Evolutionary conservation across 2,888 invertebrate genomes (phyloP), one percentile per base, ranked within the genome.

Genomic region (Stratiomys singularior): DNA sequence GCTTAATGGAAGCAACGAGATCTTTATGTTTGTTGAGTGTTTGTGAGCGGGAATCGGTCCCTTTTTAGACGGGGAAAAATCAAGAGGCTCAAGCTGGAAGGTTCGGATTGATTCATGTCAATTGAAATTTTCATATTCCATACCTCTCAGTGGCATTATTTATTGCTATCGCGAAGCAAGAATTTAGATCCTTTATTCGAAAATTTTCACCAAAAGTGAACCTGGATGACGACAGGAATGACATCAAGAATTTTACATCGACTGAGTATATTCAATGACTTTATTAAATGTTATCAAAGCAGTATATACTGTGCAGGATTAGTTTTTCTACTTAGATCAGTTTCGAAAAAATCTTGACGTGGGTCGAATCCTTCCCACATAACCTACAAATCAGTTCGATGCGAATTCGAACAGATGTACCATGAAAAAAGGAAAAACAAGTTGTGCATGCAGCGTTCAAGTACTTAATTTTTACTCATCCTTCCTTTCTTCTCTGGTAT

Each of bases 1-100:
- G 71, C 71, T 52, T 72, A 72, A 72, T 72, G 71, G 52, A 72
- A 5, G 37, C 5, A 37, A 56, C 28, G 25, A 72, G 71, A 37
- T 56, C 56, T 56, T 72, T 28, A 30, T 71, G 71, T 25, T 47
- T 9, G 37, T 37, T 37, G 5, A 37, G 37, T 9, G 47, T 11
- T 18, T 15, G 11, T 13, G 64, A 64, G 15, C 56, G 71, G 47
- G 69, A 69, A 28, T 64, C 28, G 47, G 46, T 23, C 21, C 47
- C 69, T 27, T 72, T 52, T 72, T 37, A 56, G 56, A 56, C 52
- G n/a, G n/a, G n/a, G 37, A 56, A 72, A 56, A 15, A 72, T 52
- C 71, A 72, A 72, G 52, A 72, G 71, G 71, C 15, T 5, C 18
- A 60, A 60, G 30, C 37, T 37, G 66, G n/a, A 66, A 27, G 28